phyloP scores from a whole-genome alignment of 2,797 vertebrate species.

The Lacerta agilis region DNA sequence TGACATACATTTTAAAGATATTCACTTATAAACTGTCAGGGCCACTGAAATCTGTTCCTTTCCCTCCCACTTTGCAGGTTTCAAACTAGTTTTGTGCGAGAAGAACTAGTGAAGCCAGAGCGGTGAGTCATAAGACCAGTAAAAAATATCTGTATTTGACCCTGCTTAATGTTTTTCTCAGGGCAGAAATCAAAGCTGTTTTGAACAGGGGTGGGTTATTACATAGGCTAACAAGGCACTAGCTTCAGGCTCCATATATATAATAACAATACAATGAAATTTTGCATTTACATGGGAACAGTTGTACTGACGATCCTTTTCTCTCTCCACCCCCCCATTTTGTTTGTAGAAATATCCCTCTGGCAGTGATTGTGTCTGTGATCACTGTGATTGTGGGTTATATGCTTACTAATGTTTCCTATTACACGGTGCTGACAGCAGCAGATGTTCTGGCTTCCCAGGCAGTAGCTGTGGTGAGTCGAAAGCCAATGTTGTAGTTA shows the following conservation, averaged over 20 bases:
- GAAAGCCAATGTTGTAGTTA: rapidly evolving
- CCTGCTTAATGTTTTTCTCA: no score
- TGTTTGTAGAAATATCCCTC: slow-evolving; percentile 72
- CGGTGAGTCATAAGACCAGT: slow-evolving; percentile 76
- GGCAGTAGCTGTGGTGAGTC: slow-evolving; percentile 79
- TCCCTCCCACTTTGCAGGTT: slow-evolving; percentile 79
- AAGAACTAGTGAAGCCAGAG: slow-evolving; percentile 89
- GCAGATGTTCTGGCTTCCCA: slow-evolving; percentile 74
- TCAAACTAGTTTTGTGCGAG: slow-evolving; percentile 88
- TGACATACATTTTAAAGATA: not conserved
- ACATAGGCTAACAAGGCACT: no score
- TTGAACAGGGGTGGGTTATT: no score
- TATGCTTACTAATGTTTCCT: slow-evolving; percentile 77
- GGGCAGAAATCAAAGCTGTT: no score
- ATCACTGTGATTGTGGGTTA: slow-evolving; percentile 74
- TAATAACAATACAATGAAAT: not conserved
- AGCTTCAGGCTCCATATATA: no score
- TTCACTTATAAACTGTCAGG: rapidly evolving
- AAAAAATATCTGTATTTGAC: no score
- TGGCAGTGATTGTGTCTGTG: slow-evolving; percentile 77
- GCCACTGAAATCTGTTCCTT: not conserved
- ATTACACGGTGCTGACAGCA: slow-evolving; percentile 74
- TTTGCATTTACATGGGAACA: not conserved
- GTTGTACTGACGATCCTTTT: not conserved
- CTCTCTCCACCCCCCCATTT: not conserved